Evolutionary conservation across 1,140 invertebrate genomes (phyloP).

Genomic region (Batillaria attramentaria): DNA sequence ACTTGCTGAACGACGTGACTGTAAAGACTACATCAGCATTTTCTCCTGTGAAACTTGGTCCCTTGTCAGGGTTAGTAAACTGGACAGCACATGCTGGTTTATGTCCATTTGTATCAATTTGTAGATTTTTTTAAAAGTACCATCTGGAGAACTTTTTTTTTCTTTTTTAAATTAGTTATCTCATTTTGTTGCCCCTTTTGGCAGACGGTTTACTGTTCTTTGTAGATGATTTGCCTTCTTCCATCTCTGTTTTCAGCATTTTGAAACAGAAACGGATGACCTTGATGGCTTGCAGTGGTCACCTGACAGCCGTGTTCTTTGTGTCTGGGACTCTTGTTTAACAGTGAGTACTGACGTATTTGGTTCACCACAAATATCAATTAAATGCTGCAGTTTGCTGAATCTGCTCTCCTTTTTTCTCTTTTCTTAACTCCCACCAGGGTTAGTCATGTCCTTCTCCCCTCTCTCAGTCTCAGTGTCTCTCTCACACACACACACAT

Average conservation of each 20-base stretch:
- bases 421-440: too few species aligned
- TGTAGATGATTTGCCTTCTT: slow-evolving; percentile 24
- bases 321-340: slow-evolving; percentile 71
- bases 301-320: slow-evolving; percentile 68
- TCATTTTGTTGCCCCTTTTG: neutral
- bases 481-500: too few species aligned
- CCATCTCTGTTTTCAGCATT: slow-evolving; percentile 68
- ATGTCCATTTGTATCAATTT: neutral
- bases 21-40: slow-evolving; percentile 73
- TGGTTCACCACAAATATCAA: neutral
- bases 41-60: slow-evolving; percentile 72
- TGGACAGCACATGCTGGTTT: neutral
- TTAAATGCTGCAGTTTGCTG: neutral
- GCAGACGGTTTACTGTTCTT: neutral
- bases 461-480: too few species aligned
- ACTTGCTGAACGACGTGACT: slow-evolving; percentile 73
- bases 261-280: slow-evolving; percentile 72
- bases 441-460: too few species aligned
- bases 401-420: neutral
- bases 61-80: slow-evolving; percentile 68
- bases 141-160: neutral
- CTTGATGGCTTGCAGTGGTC: slow-evolving; percentile 71
- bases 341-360: slow-evolving; percentile 48
- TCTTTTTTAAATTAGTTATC: neutral
- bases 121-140: neutral